Base-by-base conservation (phyloP, 1,140 invertebrate species). In the Vollenhovia emeryi region DNA sequence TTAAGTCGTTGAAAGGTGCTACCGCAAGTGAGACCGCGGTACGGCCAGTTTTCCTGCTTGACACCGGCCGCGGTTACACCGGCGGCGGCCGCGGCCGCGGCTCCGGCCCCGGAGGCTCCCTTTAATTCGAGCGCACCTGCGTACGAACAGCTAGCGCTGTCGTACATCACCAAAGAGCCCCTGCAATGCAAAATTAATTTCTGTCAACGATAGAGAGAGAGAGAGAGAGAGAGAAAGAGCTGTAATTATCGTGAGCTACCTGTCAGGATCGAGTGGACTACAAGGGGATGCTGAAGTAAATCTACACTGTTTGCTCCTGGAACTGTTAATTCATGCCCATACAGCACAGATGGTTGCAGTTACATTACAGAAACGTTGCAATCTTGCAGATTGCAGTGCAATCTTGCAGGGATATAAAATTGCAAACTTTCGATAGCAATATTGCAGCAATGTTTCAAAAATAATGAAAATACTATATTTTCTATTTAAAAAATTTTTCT, bases 111-210 rank as follows among this genome's bases (percentile, higher is more conserved):
- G 55, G 89, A 83, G 95, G 95, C 96, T 91, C 98, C 96, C 95
- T 98, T 98, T 91, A 98, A 95, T 94, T 98, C 97, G 89, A 98
- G 95, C 91, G 97, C 97, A 93, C 96, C 97, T 93, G 97, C 97
- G 95, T 98, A 98, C 93, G 97, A 98, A 95, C 97, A 98, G 94
- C 94, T 94, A 91, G 97, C 97, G 95, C 97, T 98, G 96, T 98
- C 98, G 96, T 98, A 98, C 97, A 98, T 98, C 93, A 95, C 95
- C 94, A 95, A 93, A 94, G 90, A 91, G 90, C 93, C 93, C 94
- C 94, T 94, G 89, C 52, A 91, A 92, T 52, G 24, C 21, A 52
- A 21, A 15, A 66, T 66, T 36, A n/a, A 43, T 18, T 59, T 66
- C 36, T 43, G 50, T 75, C 8, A 75, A 59, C 33, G 24, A 7